Conservation (phyloP, 1,140 invertebrate genomes). For the Leptopilina boulardi region DNA sequence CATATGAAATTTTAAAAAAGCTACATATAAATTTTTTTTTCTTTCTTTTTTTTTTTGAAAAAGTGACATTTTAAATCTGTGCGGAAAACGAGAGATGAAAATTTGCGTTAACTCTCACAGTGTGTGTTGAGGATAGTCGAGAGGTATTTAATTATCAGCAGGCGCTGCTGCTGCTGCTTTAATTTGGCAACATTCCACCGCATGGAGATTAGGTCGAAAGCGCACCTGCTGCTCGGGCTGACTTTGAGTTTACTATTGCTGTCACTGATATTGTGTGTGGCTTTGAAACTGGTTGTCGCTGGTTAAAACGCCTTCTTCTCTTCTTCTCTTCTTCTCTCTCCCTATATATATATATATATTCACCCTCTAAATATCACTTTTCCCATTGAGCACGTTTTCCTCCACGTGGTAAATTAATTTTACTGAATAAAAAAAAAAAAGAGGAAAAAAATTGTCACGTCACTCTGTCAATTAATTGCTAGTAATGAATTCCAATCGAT, state of each 20-base stretch:
- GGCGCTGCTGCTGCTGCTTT: conserved; percentile 45
- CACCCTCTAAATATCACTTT: not conserved
- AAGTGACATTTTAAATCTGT: not conserved
- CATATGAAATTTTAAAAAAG: no score
- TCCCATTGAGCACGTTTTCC: not conserved
- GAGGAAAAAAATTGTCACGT: no score
- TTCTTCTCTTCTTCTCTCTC: not conserved
- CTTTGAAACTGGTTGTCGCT: conserved; percentile 52
- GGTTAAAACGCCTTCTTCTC: not conserved
- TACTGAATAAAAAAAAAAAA: no score
- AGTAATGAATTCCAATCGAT: conserved; percentile 59
- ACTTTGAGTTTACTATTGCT: conserved; percentile 39
- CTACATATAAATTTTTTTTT: no score
- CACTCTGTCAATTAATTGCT: conserved; percentile 55
- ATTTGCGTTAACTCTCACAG: conserved; percentile 43
- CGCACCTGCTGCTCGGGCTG: conserved; percentile 52
- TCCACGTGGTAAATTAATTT: not conserved
- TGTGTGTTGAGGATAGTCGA: conserved; percentile 37
- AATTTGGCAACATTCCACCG: conserved; percentile 62
- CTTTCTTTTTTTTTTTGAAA: no score
- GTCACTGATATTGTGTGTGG: conserved; percentile 48
- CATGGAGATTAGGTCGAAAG: conserved; percentile 57
- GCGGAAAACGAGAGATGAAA: conserved; percentile 46
- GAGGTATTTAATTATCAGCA: conserved; percentile 58
- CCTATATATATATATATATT: no score